These are phyloP conservation scores for Monarcha castaneiventris DNA, from an alignment of 2,113 vertebrate species.

Conservation along the genomic window DNA sequence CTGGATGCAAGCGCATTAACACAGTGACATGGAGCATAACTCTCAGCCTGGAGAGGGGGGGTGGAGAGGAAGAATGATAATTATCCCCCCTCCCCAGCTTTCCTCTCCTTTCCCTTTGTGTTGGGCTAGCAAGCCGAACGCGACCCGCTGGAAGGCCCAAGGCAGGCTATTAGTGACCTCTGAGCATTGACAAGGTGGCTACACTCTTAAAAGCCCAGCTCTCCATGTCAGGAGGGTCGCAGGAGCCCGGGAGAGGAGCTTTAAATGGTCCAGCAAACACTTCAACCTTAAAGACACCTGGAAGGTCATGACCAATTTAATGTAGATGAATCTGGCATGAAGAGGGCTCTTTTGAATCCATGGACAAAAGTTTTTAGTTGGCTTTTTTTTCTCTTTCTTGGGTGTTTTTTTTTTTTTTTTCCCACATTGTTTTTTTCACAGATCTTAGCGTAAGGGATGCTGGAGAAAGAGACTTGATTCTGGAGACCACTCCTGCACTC, in stretches of 20 bases:
- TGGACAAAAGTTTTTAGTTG: constrained; percentile 47
- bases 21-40: constrained; percentile 89
- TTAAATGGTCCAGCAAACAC: constrained; percentile 84
- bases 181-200: constrained; percentile 83
- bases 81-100: constrained; percentile 80
- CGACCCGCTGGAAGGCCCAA: constrained; percentile 81
- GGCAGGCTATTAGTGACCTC: constrained; percentile 93
- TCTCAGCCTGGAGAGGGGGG: constrained; percentile 74
- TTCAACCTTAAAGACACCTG: constrained; percentile 91
- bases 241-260: constrained; percentile 69
- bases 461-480: background rate
- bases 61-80: constrained; percentile 77
- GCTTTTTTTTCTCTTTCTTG: background rate
- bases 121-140: constrained; percentile 72
- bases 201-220: constrained; percentile 82
- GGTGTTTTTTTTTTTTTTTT: background rate
- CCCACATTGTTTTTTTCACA: background rate
- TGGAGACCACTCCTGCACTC: background rate
- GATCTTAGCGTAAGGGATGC: background rate
- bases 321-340: constrained; percentile 74
- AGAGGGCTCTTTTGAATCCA: constrained; percentile 65
- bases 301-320: constrained; percentile 84
- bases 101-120: constrained; percentile 81
- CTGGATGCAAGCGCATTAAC: constrained; percentile 83
- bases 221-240: constrained; percentile 83